Percentiles rank a stretch among this genome's conserved stretches.
These are phyloP conservation scores for Dolichallabes microphthalmus DNA, from an alignment of 2,113 vertebrate genomes.

Conservation along the genomic window DNA sequence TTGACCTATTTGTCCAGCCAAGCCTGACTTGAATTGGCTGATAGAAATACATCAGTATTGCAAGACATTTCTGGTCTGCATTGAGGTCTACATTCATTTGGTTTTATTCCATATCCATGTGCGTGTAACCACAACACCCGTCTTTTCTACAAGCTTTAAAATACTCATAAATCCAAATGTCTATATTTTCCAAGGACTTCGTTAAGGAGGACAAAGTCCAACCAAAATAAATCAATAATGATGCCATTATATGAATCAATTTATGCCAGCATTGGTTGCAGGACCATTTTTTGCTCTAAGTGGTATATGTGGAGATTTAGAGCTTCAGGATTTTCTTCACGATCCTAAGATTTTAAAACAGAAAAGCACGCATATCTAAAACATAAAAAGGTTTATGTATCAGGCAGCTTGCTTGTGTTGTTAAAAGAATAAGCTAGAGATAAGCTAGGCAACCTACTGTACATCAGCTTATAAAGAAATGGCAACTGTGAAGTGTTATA, in stretches of 20 bases:
- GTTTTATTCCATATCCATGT: background rate
- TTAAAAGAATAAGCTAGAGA: background rate
- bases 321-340: background rate
- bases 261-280: background rate
- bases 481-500: background rate
- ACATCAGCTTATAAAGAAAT: background rate
- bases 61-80: background rate
- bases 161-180: background rate
- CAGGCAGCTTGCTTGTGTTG: background rate
- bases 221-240: background rate
- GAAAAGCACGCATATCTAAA: background rate
- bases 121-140: background rate
- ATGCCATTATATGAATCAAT: background rate
- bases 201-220: background rate
- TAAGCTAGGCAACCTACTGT: background rate
- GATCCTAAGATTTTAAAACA: background rate
- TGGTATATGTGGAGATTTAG: background rate
- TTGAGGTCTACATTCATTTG: background rate
- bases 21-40: background rate
- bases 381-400: background rate
- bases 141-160: constrained; percentile 1
- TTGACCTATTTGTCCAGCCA: background rate
- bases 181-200: background rate
- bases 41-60: background rate
- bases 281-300: background rate